phyloP scores from a whole-genome alignment of 1,140 invertebrate species.

The Aphis gossypii region DNA sequence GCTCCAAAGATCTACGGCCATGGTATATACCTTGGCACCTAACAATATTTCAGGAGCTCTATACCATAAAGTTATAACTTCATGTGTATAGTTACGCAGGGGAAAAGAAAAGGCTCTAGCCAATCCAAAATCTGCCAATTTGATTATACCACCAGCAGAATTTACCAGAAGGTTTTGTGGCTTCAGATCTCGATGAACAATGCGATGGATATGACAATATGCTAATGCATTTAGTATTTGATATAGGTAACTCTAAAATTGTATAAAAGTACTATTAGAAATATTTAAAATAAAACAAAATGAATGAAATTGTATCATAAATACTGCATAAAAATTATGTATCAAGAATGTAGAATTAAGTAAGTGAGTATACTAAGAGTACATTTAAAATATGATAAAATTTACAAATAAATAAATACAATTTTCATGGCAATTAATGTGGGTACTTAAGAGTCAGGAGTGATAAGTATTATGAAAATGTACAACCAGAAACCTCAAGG shows the following conservation, averaged over 20 bases:
- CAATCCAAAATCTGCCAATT: slow-evolving; percentile 90
- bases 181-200: slow-evolving; percentile 89
- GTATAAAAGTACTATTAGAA: not conserved
- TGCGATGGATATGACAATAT: slow-evolving; percentile 89
- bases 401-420: not conserved
- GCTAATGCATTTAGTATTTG: slow-evolving; percentile 89
- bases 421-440: not conserved
- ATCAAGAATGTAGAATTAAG: not conserved
- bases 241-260: slow-evolving; percentile 79
- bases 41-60: slow-evolving; percentile 93
- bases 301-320: no score
- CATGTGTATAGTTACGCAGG: slow-evolving; percentile 86
- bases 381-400: not conserved
- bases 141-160: slow-evolving; percentile 76
- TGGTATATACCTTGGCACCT: slow-evolving; percentile 88
- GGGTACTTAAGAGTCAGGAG: not conserved
- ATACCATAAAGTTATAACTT: slow-evolving; percentile 97
- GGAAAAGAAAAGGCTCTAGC: slow-evolving; percentile 85
- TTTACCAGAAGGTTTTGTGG: slow-evolving; percentile 91
- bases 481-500: no score
- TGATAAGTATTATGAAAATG: not conserved
- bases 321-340: not conserved
- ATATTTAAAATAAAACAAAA: not conserved
- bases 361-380: not conserved
- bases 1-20: slow-evolving; percentile 94